phyloP scores from a whole-genome alignment of 2,113 vertebrate genomes.

The Zeus faber region DNA sequence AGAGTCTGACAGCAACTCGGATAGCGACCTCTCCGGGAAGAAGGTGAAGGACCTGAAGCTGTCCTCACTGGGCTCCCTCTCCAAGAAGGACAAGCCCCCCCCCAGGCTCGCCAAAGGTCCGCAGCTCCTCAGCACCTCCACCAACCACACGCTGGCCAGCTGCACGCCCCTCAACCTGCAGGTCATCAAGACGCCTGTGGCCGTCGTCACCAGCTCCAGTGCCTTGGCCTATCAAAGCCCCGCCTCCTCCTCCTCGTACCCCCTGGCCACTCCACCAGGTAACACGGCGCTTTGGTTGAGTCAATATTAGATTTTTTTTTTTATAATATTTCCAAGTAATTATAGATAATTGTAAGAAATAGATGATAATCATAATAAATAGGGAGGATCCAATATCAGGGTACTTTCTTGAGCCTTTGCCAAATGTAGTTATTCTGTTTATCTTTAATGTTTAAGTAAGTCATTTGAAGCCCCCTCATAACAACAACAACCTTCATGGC shows the following conservation, averaged over 20 bases:
- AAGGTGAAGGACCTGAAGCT: conserved; percentile 83
- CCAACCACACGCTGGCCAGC: conserved; percentile 78
- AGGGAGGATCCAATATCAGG: too few relatives aligned
- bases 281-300: conserved; percentile 22
- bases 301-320: background rate
- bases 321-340: too few relatives aligned
- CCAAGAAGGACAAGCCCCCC: conserved; percentile 82
- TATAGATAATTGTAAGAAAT: too few relatives aligned
- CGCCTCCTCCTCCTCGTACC: conserved; percentile 82
- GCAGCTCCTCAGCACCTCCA: conserved; percentile 77
- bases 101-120: conserved; percentile 83
- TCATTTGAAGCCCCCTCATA: too few relatives aligned
- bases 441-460: too few relatives aligned
- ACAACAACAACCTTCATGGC: too few relatives aligned
- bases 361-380: too few relatives aligned
- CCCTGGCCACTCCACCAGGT: conserved; percentile 86
- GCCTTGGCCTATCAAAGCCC: conserved; percentile 88
- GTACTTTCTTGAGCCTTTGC: too few relatives aligned
- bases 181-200: conserved; percentile 84
- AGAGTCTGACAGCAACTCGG: conserved; percentile 98
- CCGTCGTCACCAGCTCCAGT: conserved; percentile 86
- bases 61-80: conserved; percentile 83
- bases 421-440: too few relatives aligned
- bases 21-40: conserved; percentile 91
- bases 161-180: conserved; percentile 91